Evolutionary conservation across 2,797 vertebrate species (phyloP), one percentile per base, ranked within the genome.

Genomic region (Bryconaethiops microstoma): DNA sequence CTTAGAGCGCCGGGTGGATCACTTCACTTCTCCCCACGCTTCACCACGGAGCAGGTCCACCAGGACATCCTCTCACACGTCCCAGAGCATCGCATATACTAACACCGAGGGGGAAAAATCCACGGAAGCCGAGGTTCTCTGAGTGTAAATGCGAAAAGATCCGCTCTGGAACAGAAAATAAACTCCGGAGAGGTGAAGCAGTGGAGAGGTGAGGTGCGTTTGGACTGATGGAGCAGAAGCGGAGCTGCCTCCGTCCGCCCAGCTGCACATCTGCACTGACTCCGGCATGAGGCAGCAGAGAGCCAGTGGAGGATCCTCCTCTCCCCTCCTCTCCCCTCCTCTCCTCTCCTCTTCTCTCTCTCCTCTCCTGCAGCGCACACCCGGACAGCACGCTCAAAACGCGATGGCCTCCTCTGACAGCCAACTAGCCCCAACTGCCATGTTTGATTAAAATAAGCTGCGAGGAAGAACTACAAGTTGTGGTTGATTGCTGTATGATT

Each of bases 221-320:
- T 4, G 16, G 63, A 6, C 17, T 14, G 74, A 14, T 68, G 42
- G n/a, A 68, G 13, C 35, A 35, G 68, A 76, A 69, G 64, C 63
- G 63, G 50, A 42, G 70, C 81, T 21, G 48, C 68, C 5, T 70
- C n/a, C 29, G 45, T 12, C 1, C 16, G 48, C n/a, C 19, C 14
- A 68, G 55, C 73, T 76, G 64, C 79, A 68, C 73, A 70, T 59
- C 64, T 76, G 68, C 74, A 73, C 19, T 23, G 55, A 7, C 35
- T 55, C n/a, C 54, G 72, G 35, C 55, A 60, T 48, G 52, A 54
- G 71, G 17, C 8, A 19, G 17, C 8, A 19, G 60, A 71, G 70
- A 74, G 59, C 8, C 21, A 48, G 67, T 39, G 60, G 63, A 68
- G 60, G 60, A 14, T n/a, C 54, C 40, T 50, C 74, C 71, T 29